Evolutionary conservation across 2,888 invertebrate genomes (phyloP), one percentile per base, ranked within the genome.

Genomic region (Perdita meconis): DNA sequence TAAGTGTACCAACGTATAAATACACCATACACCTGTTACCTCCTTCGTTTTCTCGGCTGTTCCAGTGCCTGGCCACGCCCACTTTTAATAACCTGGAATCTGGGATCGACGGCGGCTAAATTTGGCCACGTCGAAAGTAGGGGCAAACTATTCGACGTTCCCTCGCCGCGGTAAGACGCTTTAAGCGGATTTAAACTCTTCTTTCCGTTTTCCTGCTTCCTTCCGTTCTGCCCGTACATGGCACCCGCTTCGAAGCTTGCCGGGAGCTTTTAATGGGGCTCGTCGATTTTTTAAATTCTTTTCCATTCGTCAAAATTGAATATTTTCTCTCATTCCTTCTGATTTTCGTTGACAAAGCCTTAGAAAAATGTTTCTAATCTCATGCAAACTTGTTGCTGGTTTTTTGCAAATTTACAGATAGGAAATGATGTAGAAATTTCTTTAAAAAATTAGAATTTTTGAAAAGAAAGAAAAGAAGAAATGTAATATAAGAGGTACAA

Each of bases 41-140:
- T 81, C 76, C 69, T 82, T 82, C 84, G 78, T 85, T 83, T 81
- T 78, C 79, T 79, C 78, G 68, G 75, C 68, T 83, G 80, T 80
- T 86, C 87, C 85, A 86, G 86, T 67, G 34, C 59, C 24, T 72
- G 57, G 51, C 86, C 85, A 82, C 89, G 88, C 90, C 89, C 73
- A 90, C 90, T 91, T 91, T 89, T 91, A 92, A 91, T 90, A 92
- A 91, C 86, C 90, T 91, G 91, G 90, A 92, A 92, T 91, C 86
- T 88, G 85, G 88, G 86, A 85, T 87, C 82, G 68, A 44, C 64
- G 86, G 83, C 87, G 87, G 88, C 87, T 92, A 92, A 90, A 91
- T 91, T 91, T 92, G 90, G 72, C 65, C 34, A 44, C 53, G 57
- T 44, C n/a, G 24, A 40, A 42, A 24, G 67, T 65, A 63, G 80